Evolutionary conservation across 2,888 invertebrate genomes (phyloP).

Genomic region (Amiota mariae): DNA sequence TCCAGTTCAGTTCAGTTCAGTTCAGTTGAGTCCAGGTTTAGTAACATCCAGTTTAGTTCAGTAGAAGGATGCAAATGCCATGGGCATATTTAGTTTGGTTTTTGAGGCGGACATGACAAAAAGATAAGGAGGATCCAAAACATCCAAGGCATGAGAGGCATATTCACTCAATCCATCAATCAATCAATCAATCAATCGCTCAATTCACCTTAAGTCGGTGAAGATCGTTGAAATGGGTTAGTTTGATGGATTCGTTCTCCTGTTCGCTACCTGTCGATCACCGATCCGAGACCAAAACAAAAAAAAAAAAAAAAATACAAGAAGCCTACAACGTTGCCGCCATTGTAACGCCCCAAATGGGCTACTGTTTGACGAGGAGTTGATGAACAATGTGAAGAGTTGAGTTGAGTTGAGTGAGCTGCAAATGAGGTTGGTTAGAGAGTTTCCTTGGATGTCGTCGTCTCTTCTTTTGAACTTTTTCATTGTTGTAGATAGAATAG

Average conservation of each 20-base stretch:
- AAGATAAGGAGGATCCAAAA: not conserved
- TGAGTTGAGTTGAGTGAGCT: conserved; percentile 38
- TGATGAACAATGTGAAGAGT: conserved; percentile 12
- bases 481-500: conserved; percentile 6
- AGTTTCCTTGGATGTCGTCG: conserved; percentile 29
- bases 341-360: conserved; percentile 23
- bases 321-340: conserved; percentile 27
- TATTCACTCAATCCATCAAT: too few relatives aligned
- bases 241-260: too few relatives aligned
- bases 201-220: too few relatives aligned
- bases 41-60: too few relatives aligned
- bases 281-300: conserved; percentile 32
- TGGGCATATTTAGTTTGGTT: too few relatives aligned
- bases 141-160: not conserved
- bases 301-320: not conserved
- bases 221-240: too few relatives aligned
- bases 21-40: not conserved
- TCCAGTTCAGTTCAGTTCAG: not conserved
- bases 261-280: conserved; percentile 8
- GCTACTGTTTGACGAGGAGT: conserved; percentile 34
- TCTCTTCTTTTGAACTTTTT: not conserved
- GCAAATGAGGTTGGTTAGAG: conserved; percentile 51
- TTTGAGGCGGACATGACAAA: not conserved
- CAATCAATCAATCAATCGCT: too few relatives aligned
- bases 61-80: too few relatives aligned